Percentiles rank a stretch among this genome's conserved stretches.
phyloP scores from a whole-genome alignment of 2,888 invertebrate species.

The Cylindroiulus punctatus region DNA sequence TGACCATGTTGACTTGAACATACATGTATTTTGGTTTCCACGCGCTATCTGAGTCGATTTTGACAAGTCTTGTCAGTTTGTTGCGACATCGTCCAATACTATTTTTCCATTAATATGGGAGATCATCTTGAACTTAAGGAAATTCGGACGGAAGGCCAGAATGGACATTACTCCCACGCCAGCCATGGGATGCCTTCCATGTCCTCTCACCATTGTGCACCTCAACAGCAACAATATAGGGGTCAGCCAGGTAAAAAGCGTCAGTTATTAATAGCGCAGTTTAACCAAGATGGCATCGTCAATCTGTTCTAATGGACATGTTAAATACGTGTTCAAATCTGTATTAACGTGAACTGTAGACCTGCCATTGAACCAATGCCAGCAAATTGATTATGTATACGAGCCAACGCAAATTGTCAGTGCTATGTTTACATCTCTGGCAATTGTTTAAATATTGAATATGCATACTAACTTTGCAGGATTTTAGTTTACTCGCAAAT shows the following conservation, averaged over 20 bases:
- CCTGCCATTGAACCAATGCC: too few species aligned
- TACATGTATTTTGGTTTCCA: background rate
- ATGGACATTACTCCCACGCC: conserved; percentile 7
- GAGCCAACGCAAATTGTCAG: too few species aligned
- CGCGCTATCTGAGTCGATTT: background rate
- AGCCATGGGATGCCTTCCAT: background rate
- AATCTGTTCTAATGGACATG: too few species aligned
- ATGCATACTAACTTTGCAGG: too few species aligned
- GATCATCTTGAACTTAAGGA: conserved; percentile 29
- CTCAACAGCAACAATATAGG: conserved; percentile 2
- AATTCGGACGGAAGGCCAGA: conserved; percentile 12
- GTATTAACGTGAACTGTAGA: too few species aligned
- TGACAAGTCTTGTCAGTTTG: background rate
- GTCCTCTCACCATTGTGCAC: conserved; percentile 23
- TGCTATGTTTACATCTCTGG: too few species aligned
- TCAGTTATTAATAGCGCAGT: background rate
- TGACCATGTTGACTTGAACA: conserved; percentile 24
- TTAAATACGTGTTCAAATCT: too few species aligned
- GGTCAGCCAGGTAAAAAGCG: background rate
- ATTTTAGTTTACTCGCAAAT: too few species aligned
- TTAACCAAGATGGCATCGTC: background rate
- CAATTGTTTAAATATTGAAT: too few species aligned
- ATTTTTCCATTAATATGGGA: background rate
- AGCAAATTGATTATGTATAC: too few species aligned
- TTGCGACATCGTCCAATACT: background rate